These are phyloP conservation scores for Drosophila mettleri DNA, from an alignment of 2,888 invertebrate genomes.

Conservation along the genomic window DNA sequence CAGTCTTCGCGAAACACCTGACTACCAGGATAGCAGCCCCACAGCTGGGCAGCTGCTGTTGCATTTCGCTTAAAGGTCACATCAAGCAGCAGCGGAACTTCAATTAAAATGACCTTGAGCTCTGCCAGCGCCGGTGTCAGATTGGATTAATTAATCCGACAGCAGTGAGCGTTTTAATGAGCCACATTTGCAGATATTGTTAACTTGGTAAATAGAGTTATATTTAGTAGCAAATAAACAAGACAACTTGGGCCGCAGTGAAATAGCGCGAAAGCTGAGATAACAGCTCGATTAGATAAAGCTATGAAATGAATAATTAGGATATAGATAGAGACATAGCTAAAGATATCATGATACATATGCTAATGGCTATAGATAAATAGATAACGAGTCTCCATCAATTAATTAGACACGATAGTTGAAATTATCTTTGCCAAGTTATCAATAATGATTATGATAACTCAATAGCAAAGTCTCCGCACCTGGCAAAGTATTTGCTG, in stretches of 20 bases:
- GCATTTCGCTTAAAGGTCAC: conserved; percentile 6
- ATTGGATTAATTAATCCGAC: conserved; percentile 10
- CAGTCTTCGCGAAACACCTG: not conserved
- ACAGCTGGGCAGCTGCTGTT: conserved; percentile 19
- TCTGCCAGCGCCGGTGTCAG: not conserved
- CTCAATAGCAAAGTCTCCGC: too few species aligned
- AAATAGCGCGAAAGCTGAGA: not conserved
- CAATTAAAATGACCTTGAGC: conserved; percentile 7
- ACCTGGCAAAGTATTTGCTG: not conserved
- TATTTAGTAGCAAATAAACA: not conserved
- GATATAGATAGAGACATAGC: not conserved
- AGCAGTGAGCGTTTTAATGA: conserved; percentile 1
- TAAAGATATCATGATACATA: not conserved
- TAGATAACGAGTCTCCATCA: too few species aligned
- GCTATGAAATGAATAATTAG: not conserved
- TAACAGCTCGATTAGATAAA: not conserved
- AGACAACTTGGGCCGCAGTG: not conserved
- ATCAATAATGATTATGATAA: too few species aligned
- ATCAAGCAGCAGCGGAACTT: not conserved
- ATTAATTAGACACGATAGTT: too few species aligned
- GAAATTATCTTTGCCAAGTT: too few species aligned
- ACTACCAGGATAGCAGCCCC: not conserved
- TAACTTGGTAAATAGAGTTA: not conserved
- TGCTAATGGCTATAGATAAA: not conserved
- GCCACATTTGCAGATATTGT: conserved; percentile 11